Base-by-base conservation (phyloP, 2,797 vertebrate genomes). In the Taeniopygia guttata region DNA sequence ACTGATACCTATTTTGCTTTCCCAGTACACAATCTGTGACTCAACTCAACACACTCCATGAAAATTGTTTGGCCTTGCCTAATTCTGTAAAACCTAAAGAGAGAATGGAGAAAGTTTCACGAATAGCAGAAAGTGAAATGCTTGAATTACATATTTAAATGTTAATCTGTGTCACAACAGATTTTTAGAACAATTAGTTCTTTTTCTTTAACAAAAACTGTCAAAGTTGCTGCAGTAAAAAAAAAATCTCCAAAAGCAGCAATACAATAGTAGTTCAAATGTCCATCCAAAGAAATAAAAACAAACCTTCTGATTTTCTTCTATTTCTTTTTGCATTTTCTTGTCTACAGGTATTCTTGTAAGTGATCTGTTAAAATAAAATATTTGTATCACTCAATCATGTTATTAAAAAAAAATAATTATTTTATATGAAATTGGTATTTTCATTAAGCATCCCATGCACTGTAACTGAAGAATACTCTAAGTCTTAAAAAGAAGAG, bases 221-320 rank as follows among this genome's bases (percentile, higher is more conserved):
- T 55, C 12, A 13, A 67, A 89, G 4, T 43, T 70, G 43, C 60
- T 73, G 75, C 11, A 19, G 38, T 63, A 67, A 86, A 90, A 52
- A 40, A 40, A 51, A 54, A 58, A 51, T 23, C 54, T 52, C 21
- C 29, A 46, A 75, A 34, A 64, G 40, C 30, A 45, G 5, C 25
- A 93, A 78, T 51, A 13, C 0, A 6, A 69, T 8, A 81, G 51
- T 38, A 79, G 58, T 30, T 76, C 36, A 87, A 88, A 82, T 42
- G 18, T 16, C 10, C 46, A 59, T 64, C 49, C 70, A 75, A 92
- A 95, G 13, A 42, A 96, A 56, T 18, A 76, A 82, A 87, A 77
- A 46, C 98, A 66, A 97, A 99, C 99, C 99, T 99, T 99, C 97
- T 99, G 99, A 98, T 99, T 99, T 97, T 98, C 98, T 96, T 99